A percentile compares a stretch with the other conserved stretches of the same genome.
Conservation (phyloP, 2,113 vertebrate species). For the Pseudonaja textilis region DNA sequence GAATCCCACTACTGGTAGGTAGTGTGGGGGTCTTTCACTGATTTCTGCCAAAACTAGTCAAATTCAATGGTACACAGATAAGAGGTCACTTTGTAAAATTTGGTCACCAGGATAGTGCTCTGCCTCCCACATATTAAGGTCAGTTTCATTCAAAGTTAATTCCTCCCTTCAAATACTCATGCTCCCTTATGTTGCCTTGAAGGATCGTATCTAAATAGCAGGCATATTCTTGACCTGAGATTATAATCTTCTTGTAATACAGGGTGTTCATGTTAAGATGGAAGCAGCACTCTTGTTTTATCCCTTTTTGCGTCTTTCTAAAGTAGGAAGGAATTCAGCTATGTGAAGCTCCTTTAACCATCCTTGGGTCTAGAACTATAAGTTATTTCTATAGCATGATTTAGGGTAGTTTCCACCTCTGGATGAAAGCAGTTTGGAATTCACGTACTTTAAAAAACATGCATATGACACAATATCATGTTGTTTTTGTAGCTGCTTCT, state of each 20-base stretch:
- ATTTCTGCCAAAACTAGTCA: neutral
- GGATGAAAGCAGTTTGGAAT: neutral
- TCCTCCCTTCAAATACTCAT: neutral
- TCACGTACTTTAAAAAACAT: neutral
- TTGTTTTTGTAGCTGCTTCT: neutral
- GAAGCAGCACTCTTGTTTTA: neutral
- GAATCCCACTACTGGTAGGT: neutral
- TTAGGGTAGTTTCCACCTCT: neutral
- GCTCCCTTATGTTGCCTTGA: neutral
- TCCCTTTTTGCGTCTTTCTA: neutral
- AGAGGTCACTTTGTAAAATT: neutral
- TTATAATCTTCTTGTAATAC: neutral
- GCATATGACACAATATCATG: neutral
- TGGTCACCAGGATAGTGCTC: neutral
- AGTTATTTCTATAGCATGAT: neutral
- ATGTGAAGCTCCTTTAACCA: neutral
- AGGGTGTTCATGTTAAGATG: neutral
- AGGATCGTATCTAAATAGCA: neutral
- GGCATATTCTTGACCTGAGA: neutral
- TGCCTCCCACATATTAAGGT: neutral
- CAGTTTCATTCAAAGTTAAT: neutral
- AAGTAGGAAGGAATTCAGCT: neutral
- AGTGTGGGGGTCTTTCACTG: neutral
- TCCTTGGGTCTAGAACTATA: neutral
- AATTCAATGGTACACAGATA: neutral